Evolutionary conservation across 2,888 invertebrate species (phyloP).

Genomic region (Drosophila mimica): DNA sequence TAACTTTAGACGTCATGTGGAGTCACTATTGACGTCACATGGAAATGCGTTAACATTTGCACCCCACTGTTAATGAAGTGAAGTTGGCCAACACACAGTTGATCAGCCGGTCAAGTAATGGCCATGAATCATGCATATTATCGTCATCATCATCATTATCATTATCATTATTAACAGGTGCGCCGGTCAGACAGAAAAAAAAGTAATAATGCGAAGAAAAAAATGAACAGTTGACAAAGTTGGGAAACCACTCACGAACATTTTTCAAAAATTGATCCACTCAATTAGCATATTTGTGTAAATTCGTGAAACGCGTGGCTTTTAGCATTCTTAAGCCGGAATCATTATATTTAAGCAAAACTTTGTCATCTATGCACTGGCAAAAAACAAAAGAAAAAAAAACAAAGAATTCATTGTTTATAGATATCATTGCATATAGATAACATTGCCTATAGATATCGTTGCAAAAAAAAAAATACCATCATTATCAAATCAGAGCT

Average conservation of each 20-base stretch:
- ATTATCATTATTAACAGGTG: slow-evolving; percentile 21
- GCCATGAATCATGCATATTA: slow-evolving; percentile 43
- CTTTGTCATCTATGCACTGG: background rate
- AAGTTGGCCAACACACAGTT: slow-evolving; percentile 22
- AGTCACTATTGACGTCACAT: slow-evolving; percentile 25
- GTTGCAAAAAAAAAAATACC: background rate
- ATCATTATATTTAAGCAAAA: background rate
- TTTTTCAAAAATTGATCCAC: slow-evolving; percentile 47
- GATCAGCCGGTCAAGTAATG: slow-evolving; percentile 4
- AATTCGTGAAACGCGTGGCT: slow-evolving; percentile 75
- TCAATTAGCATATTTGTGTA: slow-evolving; percentile 66
- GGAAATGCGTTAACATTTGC: slow-evolving; percentile 35
- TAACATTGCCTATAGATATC: background rate
- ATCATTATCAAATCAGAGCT: background rate
- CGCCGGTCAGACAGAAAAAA: background rate
- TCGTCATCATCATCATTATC: slow-evolving; percentile 2
- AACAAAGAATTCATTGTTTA: background rate
- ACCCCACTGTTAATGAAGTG: slow-evolving; percentile 43
- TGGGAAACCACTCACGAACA: slow-evolving; percentile 34
- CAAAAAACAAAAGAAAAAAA: background rate
- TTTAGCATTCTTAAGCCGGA: slow-evolving; percentile 53
- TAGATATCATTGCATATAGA: background rate
- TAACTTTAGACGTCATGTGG: background rate
- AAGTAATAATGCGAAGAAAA: background rate
- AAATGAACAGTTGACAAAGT: slow-evolving; percentile 23